A percentile compares a stretch with the other conserved stretches of the same genome.
phyloP scores from a whole-genome alignment of 2,797 vertebrate genomes.

The Spea hammondii region DNA sequence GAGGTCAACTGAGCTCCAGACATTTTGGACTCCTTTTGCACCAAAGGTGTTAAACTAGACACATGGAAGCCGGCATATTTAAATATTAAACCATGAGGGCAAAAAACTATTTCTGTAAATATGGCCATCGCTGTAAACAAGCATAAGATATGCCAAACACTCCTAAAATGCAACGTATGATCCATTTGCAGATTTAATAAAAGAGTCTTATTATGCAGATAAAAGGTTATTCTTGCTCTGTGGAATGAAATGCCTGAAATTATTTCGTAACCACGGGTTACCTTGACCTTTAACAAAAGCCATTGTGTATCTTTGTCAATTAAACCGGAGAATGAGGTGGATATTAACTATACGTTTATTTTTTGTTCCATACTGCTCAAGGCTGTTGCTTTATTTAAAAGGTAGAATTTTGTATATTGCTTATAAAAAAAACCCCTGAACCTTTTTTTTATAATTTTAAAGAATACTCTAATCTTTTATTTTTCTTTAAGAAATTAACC shows the following conservation, averaged over 20 bases:
- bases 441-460: too few relatives aligned
- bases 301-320: slow-evolving; percentile 14
- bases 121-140: neutral
- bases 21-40: too few relatives aligned
- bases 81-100: too few relatives aligned
- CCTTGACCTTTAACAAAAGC: slow-evolving; percentile 1
- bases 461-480: too few relatives aligned
- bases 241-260: neutral
- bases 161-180: neutral
- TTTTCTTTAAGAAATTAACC: too few relatives aligned
- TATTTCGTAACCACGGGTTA: slow-evolving; percentile 10
- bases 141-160: neutral
- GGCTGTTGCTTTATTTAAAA: slow-evolving; percentile 5
- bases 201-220: neutral
- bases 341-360: neutral
- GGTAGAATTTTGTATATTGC: too few relatives aligned
- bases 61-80: too few relatives aligned
- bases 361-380: neutral
- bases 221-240: neutral
- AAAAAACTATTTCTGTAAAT: too few relatives aligned
- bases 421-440: too few relatives aligned
- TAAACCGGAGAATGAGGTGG: neutral
- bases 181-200: neutral
- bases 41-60: too few relatives aligned
- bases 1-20: too few relatives aligned